Evolutionary conservation across 2,797 vertebrate species (phyloP), one percentile per base, ranked within the genome.

Genomic region (Cetoscarus ocellatus): DNA sequence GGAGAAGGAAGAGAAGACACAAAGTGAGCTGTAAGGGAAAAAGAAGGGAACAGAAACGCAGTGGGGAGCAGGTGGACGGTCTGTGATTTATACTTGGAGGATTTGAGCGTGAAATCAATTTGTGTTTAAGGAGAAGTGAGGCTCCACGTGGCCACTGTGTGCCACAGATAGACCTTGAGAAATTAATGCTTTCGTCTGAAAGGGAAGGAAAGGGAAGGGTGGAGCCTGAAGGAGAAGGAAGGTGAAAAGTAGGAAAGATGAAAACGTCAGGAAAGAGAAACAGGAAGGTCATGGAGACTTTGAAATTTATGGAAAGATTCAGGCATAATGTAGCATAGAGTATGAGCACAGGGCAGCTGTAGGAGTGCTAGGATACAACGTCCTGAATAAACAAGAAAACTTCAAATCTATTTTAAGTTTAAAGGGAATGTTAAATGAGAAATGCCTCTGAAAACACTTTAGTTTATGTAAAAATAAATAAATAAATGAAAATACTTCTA

Each of bases 21-120:
- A 74, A 50, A 77, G 62, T 87, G 67, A 84, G 73, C 79, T 40
- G 61, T 67, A 57, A 50, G 38, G 59, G 53, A 19, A 55, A 56
- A 60, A 47, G 61, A 38, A 65, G 64, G 66, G 74, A 63, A 71
- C 56, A 27, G 61, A 75, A 43, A 44, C 7, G 3, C 49, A 51
- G 71, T 36, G 56, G 64, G 45, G 51, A 83, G 60, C 81, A 87
- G 83, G 78, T 88, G 88, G 66, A 78, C 63, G 59, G 61, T 67
- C 67, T 77, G 67, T 59, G 70, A 80, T 88, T 83, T 80, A 89
- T 77, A 62, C 72, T 73, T 56, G 17, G 70, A 74, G 76, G 80
- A 80, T 75, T 73, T 85, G 73, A 81, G 79, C 62, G 15, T 85
- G 81, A 90, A 91, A 90, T 89, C 83, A 84, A 81, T 91, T 84